Evolutionary conservation across 1,140 invertebrate species (phyloP), one percentile per base, ranked within the genome.

Genomic region (Goniozus legneri): DNA sequence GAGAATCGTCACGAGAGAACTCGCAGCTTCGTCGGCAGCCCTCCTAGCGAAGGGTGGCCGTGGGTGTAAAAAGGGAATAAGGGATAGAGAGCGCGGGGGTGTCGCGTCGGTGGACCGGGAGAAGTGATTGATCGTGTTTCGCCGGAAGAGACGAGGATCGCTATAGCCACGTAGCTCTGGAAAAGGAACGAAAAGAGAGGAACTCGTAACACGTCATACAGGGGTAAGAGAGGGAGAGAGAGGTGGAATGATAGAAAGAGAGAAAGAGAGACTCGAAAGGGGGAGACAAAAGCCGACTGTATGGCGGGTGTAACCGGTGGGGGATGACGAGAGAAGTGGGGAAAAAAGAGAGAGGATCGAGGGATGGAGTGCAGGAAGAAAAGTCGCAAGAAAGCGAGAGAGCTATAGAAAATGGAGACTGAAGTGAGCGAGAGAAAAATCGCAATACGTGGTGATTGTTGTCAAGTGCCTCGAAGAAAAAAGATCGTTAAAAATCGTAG

Each of bases 51-150:
- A 67, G 65, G 67, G 67, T 64, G 64, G 65, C 36, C 47, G 67
- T 61, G 62, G 68, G 65, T 65, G 69, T 51, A 60, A 65, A 67
- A 71, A n/a, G n/a, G n/a, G n/a, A n/a, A n/a, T n/a, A n/a, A n/a
- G n/a, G n/a, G n/a, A n/a, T n/a, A n/a, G n/a, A n/a, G n/a, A n/a
- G n/a, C n/a, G n/a, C n/a, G 67, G 64, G 67, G 67, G 64, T 71
- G 69, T 72, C 71, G 70, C 60, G 71, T 66, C 60, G 63, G 65
- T 62, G 58, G 56, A 58, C 56, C 54, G 64, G 65, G 67, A 71
- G 71, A 65, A 73, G 72, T 75, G 73, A 75, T 75, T 76, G 72
- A 76, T 75, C 54, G 67, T 76, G 63, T 74, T 75, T 71, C 64
- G 63, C 63, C 68, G 71, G 73, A 76, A 75, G 68, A 71, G 62